These are phyloP conservation scores for Autographa pulchrina DNA, from an alignment of 2,888 invertebrate species.

Conservation along the genomic window DNA sequence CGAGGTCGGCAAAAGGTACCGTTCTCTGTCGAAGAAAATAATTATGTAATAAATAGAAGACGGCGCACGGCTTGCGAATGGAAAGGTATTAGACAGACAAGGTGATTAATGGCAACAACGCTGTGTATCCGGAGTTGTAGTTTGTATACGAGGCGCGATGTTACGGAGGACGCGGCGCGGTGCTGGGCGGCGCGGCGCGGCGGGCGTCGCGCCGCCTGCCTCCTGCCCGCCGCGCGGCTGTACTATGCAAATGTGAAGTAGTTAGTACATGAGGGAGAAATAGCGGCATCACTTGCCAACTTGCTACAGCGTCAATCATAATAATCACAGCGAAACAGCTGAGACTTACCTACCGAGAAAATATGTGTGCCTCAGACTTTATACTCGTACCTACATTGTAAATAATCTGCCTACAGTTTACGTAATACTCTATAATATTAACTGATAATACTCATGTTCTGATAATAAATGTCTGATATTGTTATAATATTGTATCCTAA, in stretches of 20 bases:
- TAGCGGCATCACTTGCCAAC: slow-evolving; percentile 79
- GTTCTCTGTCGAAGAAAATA: slow-evolving; percentile 84
- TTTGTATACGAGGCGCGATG: slow-evolving; percentile 67
- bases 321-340: slow-evolving; percentile 75
- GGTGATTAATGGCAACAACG: slow-evolving; percentile 85
- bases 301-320: slow-evolving; percentile 79
- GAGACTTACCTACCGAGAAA: slow-evolving; percentile 64
- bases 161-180: slow-evolving; percentile 45
- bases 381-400: slow-evolving; percentile 21
- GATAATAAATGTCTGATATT: slow-evolving; percentile 39
- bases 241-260: slow-evolving; percentile 84
- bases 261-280: slow-evolving; percentile 78
- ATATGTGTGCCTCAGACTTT: slow-evolving; percentile 43
- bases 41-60: slow-evolving; percentile 86
- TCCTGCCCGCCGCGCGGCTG: slow-evolving; percentile 65
- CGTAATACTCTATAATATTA: slow-evolving; percentile 17
- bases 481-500: slow-evolving; percentile 17
- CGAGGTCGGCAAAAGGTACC: slow-evolving; percentile 72
- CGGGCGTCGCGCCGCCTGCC: slow-evolving; percentile 67
- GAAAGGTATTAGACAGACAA: slow-evolving; percentile 87
- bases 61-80: slow-evolving; percentile 82
- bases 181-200: slow-evolving; percentile 28
- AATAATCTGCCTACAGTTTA: slow-evolving; percentile 32
- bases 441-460: slow-evolving; percentile 27
- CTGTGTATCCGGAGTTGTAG: slow-evolving; percentile 73